These are phyloP conservation scores for Microplitis demolitor DNA, from an alignment of 1,140 invertebrate genomes.

Conservation along the genomic window DNA sequence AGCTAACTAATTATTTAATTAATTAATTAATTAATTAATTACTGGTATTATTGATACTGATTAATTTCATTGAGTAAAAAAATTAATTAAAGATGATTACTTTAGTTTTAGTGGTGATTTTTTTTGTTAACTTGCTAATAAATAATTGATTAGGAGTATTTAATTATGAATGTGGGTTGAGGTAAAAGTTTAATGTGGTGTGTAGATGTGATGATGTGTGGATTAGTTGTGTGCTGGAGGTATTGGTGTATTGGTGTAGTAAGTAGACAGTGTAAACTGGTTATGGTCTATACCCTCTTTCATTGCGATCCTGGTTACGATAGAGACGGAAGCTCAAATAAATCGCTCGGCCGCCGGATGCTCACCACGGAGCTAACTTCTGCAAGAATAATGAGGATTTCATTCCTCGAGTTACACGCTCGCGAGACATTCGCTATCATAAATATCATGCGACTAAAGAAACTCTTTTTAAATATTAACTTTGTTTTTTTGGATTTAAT, in stretches of 20 bases:
- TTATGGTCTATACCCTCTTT: conserved; percentile 49
- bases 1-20: too few relatives aligned
- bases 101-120: too few relatives aligned
- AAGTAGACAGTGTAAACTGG: conserved; percentile 40
- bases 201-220: background rate
- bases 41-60: too few relatives aligned
- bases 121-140: too few relatives aligned
- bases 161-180: conserved; percentile 1
- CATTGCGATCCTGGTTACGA: conserved; percentile 42
- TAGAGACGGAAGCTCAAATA: conserved; percentile 51
- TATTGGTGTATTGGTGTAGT: conserved; percentile 16
- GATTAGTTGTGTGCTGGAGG: conserved; percentile 15
- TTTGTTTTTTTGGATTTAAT: background rate
- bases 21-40: too few relatives aligned
- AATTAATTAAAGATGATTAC: too few relatives aligned
- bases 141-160: background rate
- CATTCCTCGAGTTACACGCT: conserved; percentile 36
- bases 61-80: too few relatives aligned
- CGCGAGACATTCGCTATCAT: conserved; percentile 30
- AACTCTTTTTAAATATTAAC: conserved; percentile 13
- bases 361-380: conserved; percentile 38
- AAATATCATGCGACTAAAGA: conserved; percentile 30
- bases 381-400: conserved; percentile 45
- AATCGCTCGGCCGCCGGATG: conserved; percentile 45
- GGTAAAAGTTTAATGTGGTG: background rate